Evolutionary conservation across 2,888 invertebrate species (phyloP), one percentile per base, ranked within the genome.

Genomic region (Malthinus seriepunctatus): DNA sequence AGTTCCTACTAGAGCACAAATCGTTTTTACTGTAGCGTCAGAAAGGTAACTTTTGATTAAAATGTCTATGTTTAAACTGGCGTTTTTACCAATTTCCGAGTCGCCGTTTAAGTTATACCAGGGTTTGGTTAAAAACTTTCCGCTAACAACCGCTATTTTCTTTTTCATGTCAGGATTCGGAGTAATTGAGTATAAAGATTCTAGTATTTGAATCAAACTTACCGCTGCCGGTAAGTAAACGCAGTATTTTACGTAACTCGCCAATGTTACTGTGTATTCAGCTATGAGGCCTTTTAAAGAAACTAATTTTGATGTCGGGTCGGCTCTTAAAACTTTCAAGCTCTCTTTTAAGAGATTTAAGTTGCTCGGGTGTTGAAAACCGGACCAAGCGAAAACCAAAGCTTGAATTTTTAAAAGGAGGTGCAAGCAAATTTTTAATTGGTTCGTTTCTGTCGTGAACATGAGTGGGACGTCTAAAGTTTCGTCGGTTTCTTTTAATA

Each of bases 71-170:
- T 74, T 70, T 8, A 67, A 51, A 52, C 69, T 70, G 15, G 65
- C 67, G 15, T 62, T 72, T 8, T 87, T 80, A 9, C 90, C 91
- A 63, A 84, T 87, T 70, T 89, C 88, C 51, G 81, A 73, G 59
- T 78, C 71, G 2, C 89, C 88, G 66, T 86, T 84, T 37, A 80
- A 74, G 60, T 84, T 83, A 67, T 84, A 85, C 93, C 93, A 93
- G 62, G 86, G 84, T 52, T 84, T 82, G 33, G 81, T 82, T 64
- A 93, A 78, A 66, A 91, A 80, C 45, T 78, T 79, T 57, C 82
- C 80, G 58, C 84, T 81, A 10, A 82, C 72, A 8, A 74, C 70
- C 14, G 80, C 83, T 75, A 84, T 73, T 66, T 82, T 81, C 61
- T 80, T 81, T 11, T 78, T 70, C 14, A 81, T 66, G 8, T 77